Evolutionary conservation across 2,113 vertebrate genomes (phyloP).

Genomic region (Physeter macrocephalus): DNA sequence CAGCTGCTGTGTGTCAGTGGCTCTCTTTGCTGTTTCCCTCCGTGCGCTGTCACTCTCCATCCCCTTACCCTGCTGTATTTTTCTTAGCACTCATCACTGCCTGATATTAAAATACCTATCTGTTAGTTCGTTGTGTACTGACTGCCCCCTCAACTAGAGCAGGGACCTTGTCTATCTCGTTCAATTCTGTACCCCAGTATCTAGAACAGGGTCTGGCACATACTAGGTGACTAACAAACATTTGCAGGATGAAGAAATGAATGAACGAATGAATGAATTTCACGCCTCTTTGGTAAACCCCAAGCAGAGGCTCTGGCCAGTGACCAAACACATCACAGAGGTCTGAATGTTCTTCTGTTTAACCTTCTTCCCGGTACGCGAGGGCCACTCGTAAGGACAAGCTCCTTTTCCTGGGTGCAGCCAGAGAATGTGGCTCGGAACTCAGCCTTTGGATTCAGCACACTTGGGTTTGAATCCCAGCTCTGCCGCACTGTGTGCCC

Average conservation of each 20-base stretch:
- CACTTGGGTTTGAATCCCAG: background rate
- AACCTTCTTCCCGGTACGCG: background rate
- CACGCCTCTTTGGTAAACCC: background rate
- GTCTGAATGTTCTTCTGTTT: background rate
- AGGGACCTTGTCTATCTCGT: background rate
- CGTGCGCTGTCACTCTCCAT: rapidly evolving
- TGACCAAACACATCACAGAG: background rate
- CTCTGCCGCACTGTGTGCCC: background rate
- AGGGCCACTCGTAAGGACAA: background rate
- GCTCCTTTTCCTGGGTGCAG: background rate
- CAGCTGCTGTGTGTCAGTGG: background rate
- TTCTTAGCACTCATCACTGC: background rate
- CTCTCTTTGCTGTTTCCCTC: background rate
- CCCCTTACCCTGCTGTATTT: background rate
- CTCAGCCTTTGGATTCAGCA: background rate
- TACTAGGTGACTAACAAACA: background rate
- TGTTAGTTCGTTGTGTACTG: background rate
- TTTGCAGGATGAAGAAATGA: background rate
- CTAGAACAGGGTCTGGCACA: background rate
- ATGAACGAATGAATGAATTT: background rate
- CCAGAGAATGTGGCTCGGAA: background rate
- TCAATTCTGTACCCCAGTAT: background rate
- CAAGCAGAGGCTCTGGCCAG: background rate
- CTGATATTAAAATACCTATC: background rate
- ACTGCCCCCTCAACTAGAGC: background rate